A percentile compares a stretch with the other conserved stretches of the same genome.
These are phyloP conservation scores for Syngnathus acus DNA, from an alignment of 2,797 vertebrate genomes.

Conservation along the genomic window DNA sequence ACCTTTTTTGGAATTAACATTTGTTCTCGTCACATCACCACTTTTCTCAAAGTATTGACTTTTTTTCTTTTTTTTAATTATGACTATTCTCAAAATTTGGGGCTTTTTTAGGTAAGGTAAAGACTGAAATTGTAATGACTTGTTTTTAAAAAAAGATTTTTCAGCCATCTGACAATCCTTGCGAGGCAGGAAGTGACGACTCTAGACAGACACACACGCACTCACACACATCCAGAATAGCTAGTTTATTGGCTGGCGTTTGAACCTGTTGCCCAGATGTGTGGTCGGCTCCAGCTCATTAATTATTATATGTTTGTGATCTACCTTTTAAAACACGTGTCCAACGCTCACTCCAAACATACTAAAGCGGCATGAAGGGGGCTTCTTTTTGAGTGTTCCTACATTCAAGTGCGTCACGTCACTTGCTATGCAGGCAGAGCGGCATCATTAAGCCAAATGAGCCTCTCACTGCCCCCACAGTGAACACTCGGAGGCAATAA, in stretches of 20 bases:
- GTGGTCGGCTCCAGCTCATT: constrained; percentile 50
- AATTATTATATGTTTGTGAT: constrained; percentile 55
- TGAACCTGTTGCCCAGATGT: constrained; percentile 58
- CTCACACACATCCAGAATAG: neutral
- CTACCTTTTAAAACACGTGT: constrained; percentile 47
- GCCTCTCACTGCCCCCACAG: constrained; percentile 51
- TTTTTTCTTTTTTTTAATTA: too few relatives aligned
- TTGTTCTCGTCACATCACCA: too few relatives aligned
- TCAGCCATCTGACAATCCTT: neutral
- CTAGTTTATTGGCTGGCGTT: constrained; percentile 22
- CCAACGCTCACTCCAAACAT: constrained; percentile 68
- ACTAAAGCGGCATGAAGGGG: constrained; percentile 50
- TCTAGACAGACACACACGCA: neutral
- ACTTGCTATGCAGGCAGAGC: constrained; percentile 28
- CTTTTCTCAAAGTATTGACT: too few relatives aligned
- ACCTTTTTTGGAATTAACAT: too few relatives aligned
- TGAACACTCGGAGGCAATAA: constrained; percentile 48
- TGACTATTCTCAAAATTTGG: too few relatives aligned
- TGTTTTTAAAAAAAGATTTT: neutral
- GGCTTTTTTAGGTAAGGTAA: too few relatives aligned
- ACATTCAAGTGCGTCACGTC: neutral
- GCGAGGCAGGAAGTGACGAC: neutral
- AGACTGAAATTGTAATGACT: neutral
- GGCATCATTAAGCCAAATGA: constrained; percentile 49
- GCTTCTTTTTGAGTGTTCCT: neutral